Evolutionary conservation across 2,797 vertebrate genomes (phyloP).

Genomic region (Merluccius polli): DNA sequence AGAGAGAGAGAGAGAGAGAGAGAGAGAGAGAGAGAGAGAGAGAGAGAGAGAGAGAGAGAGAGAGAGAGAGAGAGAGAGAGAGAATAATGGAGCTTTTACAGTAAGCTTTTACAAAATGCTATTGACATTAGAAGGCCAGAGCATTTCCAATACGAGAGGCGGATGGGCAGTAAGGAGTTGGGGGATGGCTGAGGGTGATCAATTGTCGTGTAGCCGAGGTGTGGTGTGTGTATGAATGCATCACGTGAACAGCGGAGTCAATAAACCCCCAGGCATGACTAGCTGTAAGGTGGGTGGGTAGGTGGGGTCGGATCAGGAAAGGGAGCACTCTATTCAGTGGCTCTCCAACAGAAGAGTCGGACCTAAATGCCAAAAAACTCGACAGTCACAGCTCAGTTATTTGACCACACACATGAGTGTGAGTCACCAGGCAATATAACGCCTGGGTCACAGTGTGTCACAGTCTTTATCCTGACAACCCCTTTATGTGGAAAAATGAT

Average conservation of each 20-base stretch:
- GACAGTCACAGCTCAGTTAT: background rate
- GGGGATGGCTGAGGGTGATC: slow-evolving; percentile 37
- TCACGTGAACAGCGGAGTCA: slow-evolving; percentile 35
- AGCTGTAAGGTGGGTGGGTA: background rate
- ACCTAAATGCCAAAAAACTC: background rate
- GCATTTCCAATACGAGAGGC: background rate
- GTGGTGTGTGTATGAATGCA: slow-evolving; percentile 30
- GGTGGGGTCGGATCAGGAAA: background rate
- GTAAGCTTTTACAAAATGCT: slow-evolving; percentile 32
- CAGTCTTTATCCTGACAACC: slow-evolving; percentile 31
- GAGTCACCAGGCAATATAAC: background rate
- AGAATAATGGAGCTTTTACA: slow-evolving; percentile 28
- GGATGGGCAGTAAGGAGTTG: slow-evolving; percentile 12
- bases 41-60: background rate
- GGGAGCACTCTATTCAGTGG: background rate
- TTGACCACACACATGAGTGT: background rate
- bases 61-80: too few species aligned
- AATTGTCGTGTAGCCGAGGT: slow-evolving; percentile 55
- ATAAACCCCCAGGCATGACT: slow-evolving; percentile 33
- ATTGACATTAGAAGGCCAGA: slow-evolving; percentile 16
- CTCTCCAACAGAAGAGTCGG: background rate
- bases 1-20: slow-evolving; percentile 3
- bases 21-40: slow-evolving; percentile 11
- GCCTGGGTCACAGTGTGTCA: slow-evolving; percentile 17
- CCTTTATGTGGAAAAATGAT: background rate